Evolutionary conservation across 1,140 invertebrate genomes (phyloP).

Genomic region (Spodoptera litura): DNA sequence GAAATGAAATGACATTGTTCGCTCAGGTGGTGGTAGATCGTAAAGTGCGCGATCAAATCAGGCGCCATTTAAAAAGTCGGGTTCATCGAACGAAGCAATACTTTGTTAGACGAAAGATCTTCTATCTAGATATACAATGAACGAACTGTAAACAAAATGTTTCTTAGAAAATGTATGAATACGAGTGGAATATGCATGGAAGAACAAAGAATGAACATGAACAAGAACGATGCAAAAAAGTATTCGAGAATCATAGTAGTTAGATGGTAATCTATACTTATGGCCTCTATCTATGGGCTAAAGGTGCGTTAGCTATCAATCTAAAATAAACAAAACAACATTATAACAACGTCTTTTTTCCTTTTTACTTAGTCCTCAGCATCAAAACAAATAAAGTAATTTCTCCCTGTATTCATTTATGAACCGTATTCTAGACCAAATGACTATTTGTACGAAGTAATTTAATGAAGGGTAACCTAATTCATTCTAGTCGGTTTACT

Average conservation of each 20-base stretch:
- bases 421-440: conserved; percentile 5
- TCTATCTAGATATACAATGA: too few species aligned
- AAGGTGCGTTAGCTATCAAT: too few species aligned
- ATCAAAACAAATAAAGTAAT: conserved; percentile 5
- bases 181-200: too few species aligned
- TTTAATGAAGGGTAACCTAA: conserved; percentile 54
- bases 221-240: too few species aligned
- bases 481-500: conserved; percentile 55
- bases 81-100: conserved; percentile 11
- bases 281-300: too few species aligned
- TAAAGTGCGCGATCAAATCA: conserved; percentile 27
- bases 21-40: conserved; percentile 8
- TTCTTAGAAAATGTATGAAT: too few species aligned
- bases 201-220: too few species aligned
- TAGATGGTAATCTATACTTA: too few species aligned
- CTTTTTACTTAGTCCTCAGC: neutral
- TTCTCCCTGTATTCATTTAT: conserved; percentile 13
- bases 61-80: neutral
- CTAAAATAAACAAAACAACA: neutral
- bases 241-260: too few species aligned
- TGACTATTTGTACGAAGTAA: conserved; percentile 39
- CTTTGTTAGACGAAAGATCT: too few species aligned
- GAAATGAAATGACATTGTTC: conserved; percentile 33
- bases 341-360: neutral
- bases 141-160: too few species aligned